phyloP scores from a whole-genome alignment of 2,797 vertebrate genomes.

The Mormyrus hasselquistii region DNA sequence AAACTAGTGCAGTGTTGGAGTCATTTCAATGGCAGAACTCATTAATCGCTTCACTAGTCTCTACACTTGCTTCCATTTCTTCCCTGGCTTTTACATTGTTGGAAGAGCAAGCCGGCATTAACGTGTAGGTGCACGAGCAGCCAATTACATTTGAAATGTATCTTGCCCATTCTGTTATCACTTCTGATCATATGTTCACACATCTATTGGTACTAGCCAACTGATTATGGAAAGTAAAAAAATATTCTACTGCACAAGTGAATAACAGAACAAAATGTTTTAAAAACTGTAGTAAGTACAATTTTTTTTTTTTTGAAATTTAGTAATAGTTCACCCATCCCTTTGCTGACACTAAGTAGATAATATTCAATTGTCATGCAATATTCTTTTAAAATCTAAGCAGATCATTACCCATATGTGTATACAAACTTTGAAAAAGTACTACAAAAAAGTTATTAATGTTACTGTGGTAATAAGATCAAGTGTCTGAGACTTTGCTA shows the following conservation, averaged over 20 bases:
- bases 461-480: not conserved
- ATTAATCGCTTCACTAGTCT: not conserved
- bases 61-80: not conserved
- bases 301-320: no score
- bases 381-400: no score
- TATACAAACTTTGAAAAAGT: not conserved
- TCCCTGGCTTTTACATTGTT: not conserved
- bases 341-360: no score
- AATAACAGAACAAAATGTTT: not conserved
- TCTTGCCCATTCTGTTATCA: not conserved
- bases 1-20: not conserved
- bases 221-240: not conserved
- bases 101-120: not conserved
- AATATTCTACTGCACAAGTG: not conserved
- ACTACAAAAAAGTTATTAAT: not conserved
- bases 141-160: not conserved
- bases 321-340: no score
- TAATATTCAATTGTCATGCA: no score
- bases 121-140: not conserved
- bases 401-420: not conserved
- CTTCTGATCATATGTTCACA: not conserved
- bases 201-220: not conserved
- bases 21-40: not conserved
- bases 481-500: not conserved
- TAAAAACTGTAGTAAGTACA: not conserved